A percentile compares a stretch with the other conserved stretches of the same genome.
Evolutionary conservation across 1,140 invertebrate genomes (phyloP).

Genomic region (Monomorium pharaonis): DNA sequence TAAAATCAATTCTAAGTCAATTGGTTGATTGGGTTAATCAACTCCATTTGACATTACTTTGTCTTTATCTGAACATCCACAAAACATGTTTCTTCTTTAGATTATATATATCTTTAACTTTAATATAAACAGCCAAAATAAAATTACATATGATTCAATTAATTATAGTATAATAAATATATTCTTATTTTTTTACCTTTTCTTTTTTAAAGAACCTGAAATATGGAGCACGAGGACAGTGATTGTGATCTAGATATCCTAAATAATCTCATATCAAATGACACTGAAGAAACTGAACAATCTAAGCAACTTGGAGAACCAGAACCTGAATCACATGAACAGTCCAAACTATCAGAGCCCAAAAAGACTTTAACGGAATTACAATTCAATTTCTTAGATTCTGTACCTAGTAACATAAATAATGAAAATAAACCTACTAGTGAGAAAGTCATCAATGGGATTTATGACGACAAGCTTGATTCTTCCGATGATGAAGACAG

Average conservation of each 20-base stretch:
- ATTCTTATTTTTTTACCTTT: background rate
- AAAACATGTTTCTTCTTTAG: background rate
- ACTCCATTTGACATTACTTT: conserved; percentile 14
- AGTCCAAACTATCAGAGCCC: background rate
- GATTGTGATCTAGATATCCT: conserved; percentile 79
- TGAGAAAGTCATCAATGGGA: conserved; percentile 20
- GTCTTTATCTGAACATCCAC: background rate
- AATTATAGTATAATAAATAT: background rate
- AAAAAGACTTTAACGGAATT: conserved; percentile 71
- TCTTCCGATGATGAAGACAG: conserved; percentile 93
- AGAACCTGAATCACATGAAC: background rate
- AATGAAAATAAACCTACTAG: conserved; percentile 23
- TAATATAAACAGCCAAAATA: background rate
- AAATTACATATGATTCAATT: background rate
- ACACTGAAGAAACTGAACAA: conserved; percentile 27
- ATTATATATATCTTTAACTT: background rate
- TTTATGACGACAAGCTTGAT: conserved; percentile 87
- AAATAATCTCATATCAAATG: conserved; percentile 76
- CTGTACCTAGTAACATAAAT: conserved; percentile 2
- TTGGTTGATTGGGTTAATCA: conserved; percentile 12
- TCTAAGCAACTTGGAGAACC: background rate
- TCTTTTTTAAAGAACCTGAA: conserved; percentile 36
- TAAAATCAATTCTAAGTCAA: background rate
- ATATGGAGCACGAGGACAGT: conserved; percentile 69
- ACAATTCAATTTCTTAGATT: conserved; percentile 76